Base-by-base conservation (phyloP, 2,113 vertebrate genomes). In the Myiagra hebetior region DNA sequence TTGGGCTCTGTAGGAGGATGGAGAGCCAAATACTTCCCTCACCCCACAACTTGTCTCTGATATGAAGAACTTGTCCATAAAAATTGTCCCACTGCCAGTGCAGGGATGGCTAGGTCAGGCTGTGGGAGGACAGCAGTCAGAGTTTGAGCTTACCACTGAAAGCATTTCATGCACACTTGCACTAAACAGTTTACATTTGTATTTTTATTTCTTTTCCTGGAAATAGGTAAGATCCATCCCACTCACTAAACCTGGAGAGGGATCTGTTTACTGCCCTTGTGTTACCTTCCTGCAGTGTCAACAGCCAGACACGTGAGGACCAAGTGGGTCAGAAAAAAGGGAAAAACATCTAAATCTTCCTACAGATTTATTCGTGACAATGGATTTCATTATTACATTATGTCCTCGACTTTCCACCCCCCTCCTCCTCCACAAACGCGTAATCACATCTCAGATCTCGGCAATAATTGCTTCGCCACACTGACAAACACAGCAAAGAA, bases 371-470 rank as follows among this genome's bases (percentile, higher is more conserved):
- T 89, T 84, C 2, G 0, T 92, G 86, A 96, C 92, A 96, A 96
- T 91, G 92, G 88, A 81, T 87, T 92, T 93, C 96, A 93, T 96
- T 97, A 94, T 97, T 96, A 60, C 52, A 70, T 83, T 92, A 85
- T 95, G 70, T 89, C 59, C 73, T 64, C 7, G 1, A 20, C 53
- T 73, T 33, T 79, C 89, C 69, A 65, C 64, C 31, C 59, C 50
- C 73, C 84, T 81, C 95, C 94, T 94, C 93, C 95, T 96, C 93
- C 79, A 56, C 82, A 93, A 91, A 65, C 1, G 1, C 59, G 84
- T 75, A 93, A 88, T 95, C 49, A 3, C 37, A 44, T 90, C 96
- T 91, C 47, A 28, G 63, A 97, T 94, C 94, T 94, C 18, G 0
- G 67, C 60, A 95, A 44, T 93, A 90, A 96, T 87, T 39, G 6